phyloP scores from a whole-genome alignment of 2,113 vertebrate genomes.

The Cyrtonyx montezumae region DNA sequence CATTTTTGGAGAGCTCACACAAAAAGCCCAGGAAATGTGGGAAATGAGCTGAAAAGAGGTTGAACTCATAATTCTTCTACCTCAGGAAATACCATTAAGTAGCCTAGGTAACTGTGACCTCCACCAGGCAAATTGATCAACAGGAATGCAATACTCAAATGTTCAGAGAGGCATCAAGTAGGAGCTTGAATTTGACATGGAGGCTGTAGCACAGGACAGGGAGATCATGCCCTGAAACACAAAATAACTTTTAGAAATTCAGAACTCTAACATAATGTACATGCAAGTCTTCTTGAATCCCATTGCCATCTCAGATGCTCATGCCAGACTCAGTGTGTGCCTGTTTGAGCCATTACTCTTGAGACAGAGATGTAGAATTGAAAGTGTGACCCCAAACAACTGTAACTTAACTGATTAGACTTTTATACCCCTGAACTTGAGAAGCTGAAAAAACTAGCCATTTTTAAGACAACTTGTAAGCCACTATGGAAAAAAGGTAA shows the following conservation, averaged over 20 bases:
- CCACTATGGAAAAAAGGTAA: neutral
- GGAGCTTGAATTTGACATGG: neutral
- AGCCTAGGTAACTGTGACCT: neutral
- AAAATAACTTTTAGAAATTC: neutral
- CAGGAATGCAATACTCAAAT: neutral
- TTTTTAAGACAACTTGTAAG: neutral
- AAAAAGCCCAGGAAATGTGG: neutral
- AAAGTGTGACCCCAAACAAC: neutral
- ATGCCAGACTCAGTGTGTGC: neutral
- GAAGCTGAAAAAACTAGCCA: neutral
- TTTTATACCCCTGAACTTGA: neutral
- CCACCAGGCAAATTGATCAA: neutral
- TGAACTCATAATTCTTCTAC: neutral
- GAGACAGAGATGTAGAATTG: neutral
- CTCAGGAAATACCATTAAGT: neutral
- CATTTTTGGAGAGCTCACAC: neutral
- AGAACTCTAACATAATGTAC: neutral
- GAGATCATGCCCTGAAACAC: neutral
- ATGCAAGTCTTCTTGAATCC: neutral
- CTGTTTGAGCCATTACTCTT: neutral
- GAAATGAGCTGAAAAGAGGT: neutral
- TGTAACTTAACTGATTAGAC: neutral
- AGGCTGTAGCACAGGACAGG: neutral
- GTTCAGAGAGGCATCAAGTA: neutral
- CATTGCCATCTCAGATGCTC: rapidly evolving